Conservation (phyloP, 2,888 invertebrate genomes). For the Drosophila nigritarsus region DNA sequence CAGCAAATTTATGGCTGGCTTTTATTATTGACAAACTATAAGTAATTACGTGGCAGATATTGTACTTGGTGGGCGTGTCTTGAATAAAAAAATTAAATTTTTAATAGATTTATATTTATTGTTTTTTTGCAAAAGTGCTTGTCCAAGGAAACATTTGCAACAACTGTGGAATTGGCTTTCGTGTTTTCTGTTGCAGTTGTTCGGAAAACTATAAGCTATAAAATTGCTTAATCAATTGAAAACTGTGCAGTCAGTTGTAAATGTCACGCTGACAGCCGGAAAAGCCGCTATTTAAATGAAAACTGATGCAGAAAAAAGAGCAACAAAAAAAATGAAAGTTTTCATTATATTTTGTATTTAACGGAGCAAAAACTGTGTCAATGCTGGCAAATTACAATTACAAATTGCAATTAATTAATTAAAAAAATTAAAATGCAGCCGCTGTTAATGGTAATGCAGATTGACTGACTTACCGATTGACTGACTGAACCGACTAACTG, state of each 20-base stretch:
- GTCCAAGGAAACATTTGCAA: constrained; percentile 34
- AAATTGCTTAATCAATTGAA: constrained; percentile 79
- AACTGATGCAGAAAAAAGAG: constrained; percentile 31
- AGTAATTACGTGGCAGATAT: background rate
- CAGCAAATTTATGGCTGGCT: background rate
- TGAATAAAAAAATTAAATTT: constrained; percentile 4
- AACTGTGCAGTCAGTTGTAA: constrained; percentile 69
- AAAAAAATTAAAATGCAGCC: constrained; percentile 58
- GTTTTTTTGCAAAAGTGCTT: constrained; percentile 26
- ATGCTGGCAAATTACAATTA: constrained; percentile 72
- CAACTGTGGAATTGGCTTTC: constrained; percentile 21
- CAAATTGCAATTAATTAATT: constrained; percentile 76
- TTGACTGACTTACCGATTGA: constrained; percentile 29
- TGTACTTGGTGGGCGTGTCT: background rate
- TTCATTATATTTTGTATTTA: constrained; percentile 27
- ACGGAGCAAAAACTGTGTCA: constrained; percentile 65
- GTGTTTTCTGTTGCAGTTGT: constrained; percentile 2
- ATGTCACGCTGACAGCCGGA: constrained; percentile 67
- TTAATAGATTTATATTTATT: constrained; percentile 14
- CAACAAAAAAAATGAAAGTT: constrained; percentile 43
- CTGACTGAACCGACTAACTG: constrained; percentile 6
- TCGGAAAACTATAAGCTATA: constrained; percentile 34
- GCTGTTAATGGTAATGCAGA: constrained; percentile 35
- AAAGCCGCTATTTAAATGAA: constrained; percentile 66
- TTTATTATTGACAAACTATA: background rate